These are phyloP conservation scores for Holcopasites calliopsidis DNA, from an alignment of 1,140 invertebrate genomes.

Conservation along the genomic window DNA sequence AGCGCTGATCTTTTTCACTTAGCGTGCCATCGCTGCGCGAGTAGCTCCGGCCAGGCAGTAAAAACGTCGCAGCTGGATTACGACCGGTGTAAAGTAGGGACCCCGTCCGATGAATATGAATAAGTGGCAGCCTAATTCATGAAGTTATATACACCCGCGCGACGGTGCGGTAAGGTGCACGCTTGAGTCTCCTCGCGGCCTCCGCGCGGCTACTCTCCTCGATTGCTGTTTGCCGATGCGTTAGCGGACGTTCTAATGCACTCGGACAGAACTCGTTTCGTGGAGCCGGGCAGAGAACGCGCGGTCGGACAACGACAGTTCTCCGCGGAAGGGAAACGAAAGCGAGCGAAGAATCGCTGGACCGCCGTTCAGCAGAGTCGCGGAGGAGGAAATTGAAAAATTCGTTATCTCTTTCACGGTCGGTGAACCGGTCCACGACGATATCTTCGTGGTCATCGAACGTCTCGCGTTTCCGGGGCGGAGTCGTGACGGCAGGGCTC, in stretches of 20 bases:
- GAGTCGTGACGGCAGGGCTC: neutral
- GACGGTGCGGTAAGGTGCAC: no score
- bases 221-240: conserved; percentile 56
- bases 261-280: neutral
- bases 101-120: conserved; percentile 58
- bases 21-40: neutral
- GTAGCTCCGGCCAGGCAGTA: conserved; percentile 12
- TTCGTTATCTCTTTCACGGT: neutral
- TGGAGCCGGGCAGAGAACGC: no score
- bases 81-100: conserved; percentile 37
- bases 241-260: conserved; percentile 37
- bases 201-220: conserved; percentile 37
- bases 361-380: neutral
- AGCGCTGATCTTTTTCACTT: conserved; percentile 44
- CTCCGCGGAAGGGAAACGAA: neutral
- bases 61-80: conserved; percentile 35
- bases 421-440: neutral
- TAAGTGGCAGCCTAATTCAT: conserved; percentile 45
- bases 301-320: neutral
- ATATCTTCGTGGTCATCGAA: conserved; percentile 7
- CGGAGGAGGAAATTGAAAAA: neutral
- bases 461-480: neutral
- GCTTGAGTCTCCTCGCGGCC: neutral
- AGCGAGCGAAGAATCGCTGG: neutral
- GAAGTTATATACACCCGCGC: neutral